phyloP scores from a whole-genome alignment of 2,113 vertebrate species.

The Mormyrus lacerda region DNA sequence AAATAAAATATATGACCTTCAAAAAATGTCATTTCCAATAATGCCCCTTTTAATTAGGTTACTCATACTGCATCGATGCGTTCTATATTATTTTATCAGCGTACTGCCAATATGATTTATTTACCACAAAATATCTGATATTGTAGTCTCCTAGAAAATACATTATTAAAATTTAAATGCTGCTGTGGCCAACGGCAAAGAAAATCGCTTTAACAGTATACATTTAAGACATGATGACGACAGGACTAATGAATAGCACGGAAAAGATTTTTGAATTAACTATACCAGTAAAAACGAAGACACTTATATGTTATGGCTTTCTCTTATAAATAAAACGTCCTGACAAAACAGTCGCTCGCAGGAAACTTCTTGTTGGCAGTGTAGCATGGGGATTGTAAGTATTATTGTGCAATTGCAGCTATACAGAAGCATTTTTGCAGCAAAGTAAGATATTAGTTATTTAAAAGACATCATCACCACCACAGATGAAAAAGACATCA shows the following conservation, averaged over 20 bases:
- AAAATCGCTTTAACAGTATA: neutral
- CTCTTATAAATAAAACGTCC: neutral
- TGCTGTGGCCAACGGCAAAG: neutral
- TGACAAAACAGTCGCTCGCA: neutral
- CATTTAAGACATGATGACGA: neutral
- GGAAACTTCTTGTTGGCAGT: neutral
- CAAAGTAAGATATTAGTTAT: neutral
- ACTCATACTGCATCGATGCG: slow-evolving; percentile 39
- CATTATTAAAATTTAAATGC: neutral
- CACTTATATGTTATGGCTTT: neutral
- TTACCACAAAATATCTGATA: slow-evolving; percentile 56
- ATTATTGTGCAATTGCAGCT: neutral
- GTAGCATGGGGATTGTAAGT: neutral
- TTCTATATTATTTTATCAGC: slow-evolving; percentile 42
- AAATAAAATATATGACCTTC: neutral
- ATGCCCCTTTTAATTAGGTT: slow-evolving; percentile 40
- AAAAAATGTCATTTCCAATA: slow-evolving; percentile 46
- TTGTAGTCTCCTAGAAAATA: slow-evolving; percentile 22
- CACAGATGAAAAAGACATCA: neutral
- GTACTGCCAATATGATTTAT: slow-evolving; percentile 43
- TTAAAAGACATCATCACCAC: neutral
- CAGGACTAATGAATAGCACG: neutral
- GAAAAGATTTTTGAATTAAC: neutral
- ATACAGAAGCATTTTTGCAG: neutral
- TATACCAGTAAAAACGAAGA: neutral